Base-by-base conservation (phyloP, 2,797 vertebrate genomes). In the Ficedula albicollis region DNA sequence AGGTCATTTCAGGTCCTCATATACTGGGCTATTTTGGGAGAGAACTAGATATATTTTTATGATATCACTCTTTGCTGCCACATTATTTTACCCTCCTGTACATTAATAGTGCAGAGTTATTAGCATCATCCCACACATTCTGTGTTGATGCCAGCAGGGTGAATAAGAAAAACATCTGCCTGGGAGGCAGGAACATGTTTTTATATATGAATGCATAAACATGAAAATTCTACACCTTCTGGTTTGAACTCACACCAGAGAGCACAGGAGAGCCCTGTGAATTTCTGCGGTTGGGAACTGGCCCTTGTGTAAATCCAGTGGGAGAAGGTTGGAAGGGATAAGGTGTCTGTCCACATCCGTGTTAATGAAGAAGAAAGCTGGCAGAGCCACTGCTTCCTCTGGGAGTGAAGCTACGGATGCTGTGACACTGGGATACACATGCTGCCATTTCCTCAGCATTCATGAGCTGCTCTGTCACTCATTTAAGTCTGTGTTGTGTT, bases 101-200 rank as follows among this genome's bases (percentile, higher is more conserved):
- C 79, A 34, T 78, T 84, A 86, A 73, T 88, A 94, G 55, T 27
- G 43, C 73, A 76, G 76, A 63, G 60, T 79, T 90, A 78, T 91
- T 94, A 92, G 67, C 73, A 88, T 76, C 87, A 86, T 95, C 93
- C 93, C 92, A 93, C 95, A 67, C 69, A 11, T 69, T 88, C 59
- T 20, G 58, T 92, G 62, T 85, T 91, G 90, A 32, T 81, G 89
- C 92, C 92, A 93, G 72, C 51, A 14, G 58, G 46, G 69, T 86
- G 87, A 93, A 60, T 93, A 78, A 92, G 59, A 79, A 76, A 70
- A 96, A 96, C 69, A 75, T 91, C 94, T 96, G 84, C 76, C 84
- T 64, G 54, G 84, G 84, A 93, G 91, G 79, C 59, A 81, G 46
- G 83, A 87, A 85, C 6, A 39, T 77, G 51, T 5, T 87, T 95